Base-by-base conservation (phyloP, 2,888 invertebrate genomes). In the Xestobium rufovillosum region DNA sequence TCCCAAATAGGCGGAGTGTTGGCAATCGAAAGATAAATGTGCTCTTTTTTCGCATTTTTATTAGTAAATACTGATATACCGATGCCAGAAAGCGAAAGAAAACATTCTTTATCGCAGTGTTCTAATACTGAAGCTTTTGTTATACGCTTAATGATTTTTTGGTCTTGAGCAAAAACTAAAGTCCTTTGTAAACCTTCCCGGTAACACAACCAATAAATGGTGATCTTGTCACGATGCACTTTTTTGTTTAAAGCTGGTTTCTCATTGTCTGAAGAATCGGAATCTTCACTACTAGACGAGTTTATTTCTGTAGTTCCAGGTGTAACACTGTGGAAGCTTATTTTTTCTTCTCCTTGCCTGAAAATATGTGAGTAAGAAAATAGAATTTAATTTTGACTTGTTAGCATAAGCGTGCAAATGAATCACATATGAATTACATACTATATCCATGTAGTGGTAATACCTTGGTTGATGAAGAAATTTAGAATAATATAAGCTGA, bases 141-240 rank as follows among this genome's bases (percentile, higher is more conserved):
- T 31, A 77, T 75, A 39, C 73, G 72, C 36, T 72, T 71, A 2
- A 80, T 80, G 27, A 84, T 73, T 41, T 78, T 69, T 52, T 83
- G 78, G 41, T 86, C 83, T 60, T 86, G 85, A 0, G 85, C 82
- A 51, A 88, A 73, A 10, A 83, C 70, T 37, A 86, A 69, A 0
- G 82, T 80, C 50, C 84, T 67, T 60, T 88, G 87, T 29, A 76
- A 73, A 0, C 78, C 79, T 43, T 85, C 83, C 61, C 82, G 72
- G 56, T 79, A 86, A 3, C 84, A 84, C 23, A 84, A 73, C 86
- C 87, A 88, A 61, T 83, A 84, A 6, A 88, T 81, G 1, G 77
- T 67, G 3, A 84, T 78, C 59, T 84, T 83, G 56, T 84, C 83
- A 56, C 76, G 80, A 36, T 81, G 72, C 41, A 79, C 76, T 60